These are phyloP conservation scores for Chorisops tibialis DNA, from an alignment of 2,888 invertebrate species.

Conservation along the genomic window DNA sequence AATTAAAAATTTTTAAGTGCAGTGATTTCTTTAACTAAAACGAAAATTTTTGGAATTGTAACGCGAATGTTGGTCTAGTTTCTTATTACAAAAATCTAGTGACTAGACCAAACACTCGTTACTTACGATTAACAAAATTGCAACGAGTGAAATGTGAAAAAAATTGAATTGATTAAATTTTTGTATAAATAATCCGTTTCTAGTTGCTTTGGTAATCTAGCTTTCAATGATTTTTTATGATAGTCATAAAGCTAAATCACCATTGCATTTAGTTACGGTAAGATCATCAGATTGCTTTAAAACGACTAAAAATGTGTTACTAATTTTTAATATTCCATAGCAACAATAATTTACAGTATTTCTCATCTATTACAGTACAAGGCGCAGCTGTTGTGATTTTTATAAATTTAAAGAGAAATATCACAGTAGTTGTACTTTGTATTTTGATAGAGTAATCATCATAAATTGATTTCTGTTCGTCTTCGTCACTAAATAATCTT, in stretches of 20 bases:
- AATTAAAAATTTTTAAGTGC: too few relatives aligned
- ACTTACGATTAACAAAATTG: constrained; percentile 6
- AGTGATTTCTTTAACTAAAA: too few relatives aligned
- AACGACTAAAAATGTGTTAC: neutral
- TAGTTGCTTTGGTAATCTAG: constrained; percentile 50
- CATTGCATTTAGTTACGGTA: constrained; percentile 49
- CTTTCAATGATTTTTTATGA: constrained; percentile 43
- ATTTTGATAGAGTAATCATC: constrained; percentile 40
- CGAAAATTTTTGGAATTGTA: constrained; percentile 49
- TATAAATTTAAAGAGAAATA: constrained; percentile 38
- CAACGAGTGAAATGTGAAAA: neutral
- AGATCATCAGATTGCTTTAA: neutral
- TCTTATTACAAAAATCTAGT: constrained; percentile 41
- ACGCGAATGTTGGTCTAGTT: constrained; percentile 52
- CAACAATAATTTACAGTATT: neutral
- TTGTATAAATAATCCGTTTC: constrained; percentile 30
- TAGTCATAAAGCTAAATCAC: constrained; percentile 51
- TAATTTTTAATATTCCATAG: neutral
- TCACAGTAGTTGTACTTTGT: constrained; percentile 50
- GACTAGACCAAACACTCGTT: constrained; percentile 54
- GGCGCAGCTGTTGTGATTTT: constrained; percentile 45
- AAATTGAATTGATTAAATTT: neutral
- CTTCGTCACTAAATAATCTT: too few relatives aligned
- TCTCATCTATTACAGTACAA: constrained; percentile 36
- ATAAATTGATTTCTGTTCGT: neutral